Conservation (phyloP, 2,113 vertebrate genomes). For the Edolisoma coerulescens region DNA sequence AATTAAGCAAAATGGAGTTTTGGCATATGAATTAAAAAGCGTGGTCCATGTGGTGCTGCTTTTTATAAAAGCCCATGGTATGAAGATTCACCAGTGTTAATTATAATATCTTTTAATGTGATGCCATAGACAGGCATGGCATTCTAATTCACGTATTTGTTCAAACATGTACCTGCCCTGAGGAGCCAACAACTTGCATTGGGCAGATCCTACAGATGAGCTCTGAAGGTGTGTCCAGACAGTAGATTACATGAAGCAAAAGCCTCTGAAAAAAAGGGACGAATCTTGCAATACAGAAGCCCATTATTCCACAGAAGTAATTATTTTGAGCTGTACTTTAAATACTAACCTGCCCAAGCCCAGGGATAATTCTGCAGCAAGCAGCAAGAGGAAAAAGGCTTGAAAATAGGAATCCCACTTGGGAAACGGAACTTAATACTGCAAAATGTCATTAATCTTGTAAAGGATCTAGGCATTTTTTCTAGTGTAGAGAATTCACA, state of each 20-base stretch:
- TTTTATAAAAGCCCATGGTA: background rate
- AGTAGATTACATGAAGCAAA: background rate
- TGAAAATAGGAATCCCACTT: background rate
- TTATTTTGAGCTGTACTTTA: background rate
- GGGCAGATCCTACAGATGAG: background rate
- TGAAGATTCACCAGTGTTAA: conserved; percentile 14
- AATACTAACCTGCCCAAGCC: background rate
- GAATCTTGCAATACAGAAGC: background rate
- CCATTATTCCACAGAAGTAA: background rate
- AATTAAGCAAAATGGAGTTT: background rate
- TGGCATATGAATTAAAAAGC: background rate
- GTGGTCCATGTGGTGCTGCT: background rate
- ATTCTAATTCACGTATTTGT: background rate
- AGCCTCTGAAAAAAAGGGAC: background rate
- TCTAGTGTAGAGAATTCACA: background rate
- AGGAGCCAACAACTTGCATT: background rate
- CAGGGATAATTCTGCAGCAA: background rate
- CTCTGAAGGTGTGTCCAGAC: background rate
- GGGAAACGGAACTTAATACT: background rate
- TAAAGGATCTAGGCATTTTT: background rate
- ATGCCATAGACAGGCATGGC: background rate
- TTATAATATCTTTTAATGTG: background rate
- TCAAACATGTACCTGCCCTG: conserved; percentile 24
- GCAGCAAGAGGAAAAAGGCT: background rate
- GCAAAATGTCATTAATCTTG: background rate